Evolutionary conservation across 2,888 invertebrate species (phyloP).

Genomic region (Endomychus coccineus): DNA sequence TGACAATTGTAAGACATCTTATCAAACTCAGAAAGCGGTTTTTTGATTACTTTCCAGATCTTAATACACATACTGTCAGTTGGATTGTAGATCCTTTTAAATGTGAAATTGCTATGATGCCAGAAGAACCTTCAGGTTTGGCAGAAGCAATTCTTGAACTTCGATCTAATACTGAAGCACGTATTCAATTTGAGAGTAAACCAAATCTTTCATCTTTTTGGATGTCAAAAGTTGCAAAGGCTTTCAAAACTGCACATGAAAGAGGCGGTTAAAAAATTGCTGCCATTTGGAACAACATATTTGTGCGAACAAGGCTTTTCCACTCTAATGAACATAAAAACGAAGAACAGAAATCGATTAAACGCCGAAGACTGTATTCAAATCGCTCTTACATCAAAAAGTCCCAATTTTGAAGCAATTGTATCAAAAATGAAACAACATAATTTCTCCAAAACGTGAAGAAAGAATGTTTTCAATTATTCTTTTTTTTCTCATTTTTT

Average conservation of each 20-base stretch:
- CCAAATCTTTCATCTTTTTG: constrained; percentile 23
- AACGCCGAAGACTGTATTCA: constrained; percentile 22
- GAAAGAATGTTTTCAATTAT: constrained; percentile 18
- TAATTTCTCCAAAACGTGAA: constrained; percentile 23
- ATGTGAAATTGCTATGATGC: constrained; percentile 15
- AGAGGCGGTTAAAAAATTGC: constrained; percentile 11
- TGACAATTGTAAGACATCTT: constrained; percentile 25
- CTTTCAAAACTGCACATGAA: constrained; percentile 26
- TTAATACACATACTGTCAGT: constrained; percentile 19
- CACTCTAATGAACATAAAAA: constrained; percentile 24
- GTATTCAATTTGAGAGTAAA: constrained; percentile 24
- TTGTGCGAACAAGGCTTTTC: no score
- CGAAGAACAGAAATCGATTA: constrained; percentile 23
- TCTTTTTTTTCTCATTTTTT: constrained; percentile 6
- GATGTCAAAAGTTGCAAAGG: constrained; percentile 26
- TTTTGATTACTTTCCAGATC: constrained; percentile 25
- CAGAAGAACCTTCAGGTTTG: constrained; percentile 23
- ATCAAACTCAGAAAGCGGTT: constrained; percentile 25
- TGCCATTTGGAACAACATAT: constrained; percentile 10
- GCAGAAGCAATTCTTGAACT: constrained; percentile 25
- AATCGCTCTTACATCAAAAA: constrained; percentile 25
- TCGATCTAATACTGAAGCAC: constrained; percentile 25
- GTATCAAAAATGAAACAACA: no score
- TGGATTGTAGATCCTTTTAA: constrained; percentile 16
- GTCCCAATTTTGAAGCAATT: constrained; percentile 22